These are phyloP conservation scores for Dendrocincla tyrannina DNA, from an alignment of 2,797 vertebrate species.

Conservation along the genomic window DNA sequence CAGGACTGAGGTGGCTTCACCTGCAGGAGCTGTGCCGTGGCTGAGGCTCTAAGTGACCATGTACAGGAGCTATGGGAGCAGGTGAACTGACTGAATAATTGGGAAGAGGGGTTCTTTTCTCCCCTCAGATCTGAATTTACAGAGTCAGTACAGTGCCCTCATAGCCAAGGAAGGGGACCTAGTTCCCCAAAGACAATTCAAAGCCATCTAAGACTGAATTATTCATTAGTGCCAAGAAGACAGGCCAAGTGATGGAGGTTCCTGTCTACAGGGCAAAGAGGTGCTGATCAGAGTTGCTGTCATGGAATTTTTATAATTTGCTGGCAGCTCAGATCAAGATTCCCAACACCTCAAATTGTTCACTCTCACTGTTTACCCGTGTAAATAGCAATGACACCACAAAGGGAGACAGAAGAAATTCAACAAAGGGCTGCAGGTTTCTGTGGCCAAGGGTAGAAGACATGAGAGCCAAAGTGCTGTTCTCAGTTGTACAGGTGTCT, in stretches of 20 bases:
- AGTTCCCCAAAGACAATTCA: background rate
- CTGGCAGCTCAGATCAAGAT: background rate
- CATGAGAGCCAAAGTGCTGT: background rate
- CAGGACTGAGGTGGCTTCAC: background rate
- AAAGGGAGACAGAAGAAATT: background rate
- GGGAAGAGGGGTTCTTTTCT: background rate
- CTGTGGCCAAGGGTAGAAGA: background rate
- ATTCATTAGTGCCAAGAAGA: background rate
- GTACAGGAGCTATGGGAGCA: background rate
- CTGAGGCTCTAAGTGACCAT: background rate
- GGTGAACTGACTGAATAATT: background rate
- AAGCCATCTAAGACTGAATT: background rate
- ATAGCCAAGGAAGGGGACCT: background rate
- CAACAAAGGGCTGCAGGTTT: rapidly evolving
- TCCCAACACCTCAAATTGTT: background rate
- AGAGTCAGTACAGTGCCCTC: background rate
- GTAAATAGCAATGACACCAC: background rate
- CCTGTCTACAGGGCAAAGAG: background rate
- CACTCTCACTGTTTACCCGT: background rate
- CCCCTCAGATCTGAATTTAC: background rate
- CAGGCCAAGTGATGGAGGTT: background rate
- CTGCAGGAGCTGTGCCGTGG: background rate
- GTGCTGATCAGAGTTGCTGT: background rate
- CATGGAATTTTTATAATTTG: background rate
- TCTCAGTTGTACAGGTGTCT: background rate